Evolutionary conservation across 2,888 invertebrate genomes (phyloP), one percentile per base, ranked within the genome.

Genomic region (Pseudeuparius sepicola): DNA sequence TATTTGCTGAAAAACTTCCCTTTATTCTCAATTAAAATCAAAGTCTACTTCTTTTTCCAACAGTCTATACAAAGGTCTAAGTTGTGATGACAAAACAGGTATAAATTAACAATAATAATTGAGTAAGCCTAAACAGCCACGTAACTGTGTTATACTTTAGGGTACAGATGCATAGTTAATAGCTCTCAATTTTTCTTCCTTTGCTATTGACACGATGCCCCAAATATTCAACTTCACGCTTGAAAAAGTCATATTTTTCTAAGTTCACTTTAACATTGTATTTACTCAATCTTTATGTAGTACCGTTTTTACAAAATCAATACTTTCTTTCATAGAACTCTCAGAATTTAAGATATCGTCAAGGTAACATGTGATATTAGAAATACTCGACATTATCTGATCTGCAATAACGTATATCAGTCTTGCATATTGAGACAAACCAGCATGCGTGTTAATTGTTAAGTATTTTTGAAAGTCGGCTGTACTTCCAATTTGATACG

Each of bases 401-500:
- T 4, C 36, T 36, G 17, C 10, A n/a, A 52, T 42, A n/a, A 49
- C 50, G 39, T 42, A 51, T 14, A 44, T 47, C 24, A 51, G 29
- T 14, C 47, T 34, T 10, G 36, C 43, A 36, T 37, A 48, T 14
- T 34, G 27, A 39, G 29, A 51, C 14, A 49, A 40, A 16, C 51
- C 51, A 20, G 34, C 36, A 31, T 46, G 43, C 6, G 50, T 55
- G 38, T 51, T 54, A 9, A 54, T 44, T n/a, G 47, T 48, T 14
- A 49, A 34, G n/a, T 46, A 41, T 36, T 50, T 25, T 29, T 47
- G 39, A 11, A 45, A 52, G 4, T 37, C 27, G n/a, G n/a, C n/a
- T n/a, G n/a, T n/a, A n/a, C n/a, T n/a, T n/a, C n/a, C n/a, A n/a
- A n/a, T n/a, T n/a, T 44, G 43, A 17, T 50, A 50, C 2, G 48